A percentile compares a stretch with the other conserved stretches of the same genome.
These are phyloP conservation scores for Chironomus tepperi DNA, from an alignment of 1,140 invertebrate species.

Conservation along the genomic window DNA sequence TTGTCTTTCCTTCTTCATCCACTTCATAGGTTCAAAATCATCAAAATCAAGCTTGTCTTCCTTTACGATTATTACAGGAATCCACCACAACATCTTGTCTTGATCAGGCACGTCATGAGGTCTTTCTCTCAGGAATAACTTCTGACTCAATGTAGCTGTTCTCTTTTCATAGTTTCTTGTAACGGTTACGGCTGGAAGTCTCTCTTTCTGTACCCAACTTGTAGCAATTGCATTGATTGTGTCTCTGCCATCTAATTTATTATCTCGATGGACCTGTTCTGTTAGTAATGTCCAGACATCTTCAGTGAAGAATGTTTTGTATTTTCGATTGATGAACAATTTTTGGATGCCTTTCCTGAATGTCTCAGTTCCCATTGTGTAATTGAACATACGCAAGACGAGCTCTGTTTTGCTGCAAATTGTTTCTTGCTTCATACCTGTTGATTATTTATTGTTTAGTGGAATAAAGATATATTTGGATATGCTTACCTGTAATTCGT, in stretches of 20 bases:
- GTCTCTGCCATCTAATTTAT: slow-evolving; percentile 46
- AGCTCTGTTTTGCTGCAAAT: slow-evolving; percentile 66
- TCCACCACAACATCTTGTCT: slow-evolving; percentile 57
- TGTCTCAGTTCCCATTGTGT: slow-evolving; percentile 67
- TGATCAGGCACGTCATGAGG: slow-evolving; percentile 55
- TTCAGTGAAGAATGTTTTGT: slow-evolving; percentile 63
- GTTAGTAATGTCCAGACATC: slow-evolving; percentile 74
- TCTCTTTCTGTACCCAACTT: slow-evolving; percentile 73
- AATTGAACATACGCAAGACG: slow-evolving; percentile 88
- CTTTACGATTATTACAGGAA: slow-evolving; percentile 51
- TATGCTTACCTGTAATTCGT: slow-evolving; percentile 48
- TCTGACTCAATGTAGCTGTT: slow-evolving; percentile 55
- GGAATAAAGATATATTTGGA: no score
- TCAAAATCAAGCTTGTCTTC: slow-evolving; percentile 48
- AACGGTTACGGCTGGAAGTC: slow-evolving; percentile 70
- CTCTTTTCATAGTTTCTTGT: slow-evolving; percentile 56
- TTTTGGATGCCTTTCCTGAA: slow-evolving; percentile 67
- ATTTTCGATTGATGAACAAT: slow-evolving; percentile 59
- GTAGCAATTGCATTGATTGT: slow-evolving; percentile 58
- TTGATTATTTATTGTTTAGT: no score
- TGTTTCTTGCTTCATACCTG: slow-evolving; percentile 58
- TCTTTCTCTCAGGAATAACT: slow-evolving; percentile 57
- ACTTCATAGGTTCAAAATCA: slow-evolving; percentile 44
- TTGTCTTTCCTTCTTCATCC: slow-evolving; percentile 50
- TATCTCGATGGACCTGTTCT: slow-evolving; percentile 50